Base-by-base conservation (phyloP, 1,140 invertebrate genomes). In the Trissolcus basalis region DNA sequence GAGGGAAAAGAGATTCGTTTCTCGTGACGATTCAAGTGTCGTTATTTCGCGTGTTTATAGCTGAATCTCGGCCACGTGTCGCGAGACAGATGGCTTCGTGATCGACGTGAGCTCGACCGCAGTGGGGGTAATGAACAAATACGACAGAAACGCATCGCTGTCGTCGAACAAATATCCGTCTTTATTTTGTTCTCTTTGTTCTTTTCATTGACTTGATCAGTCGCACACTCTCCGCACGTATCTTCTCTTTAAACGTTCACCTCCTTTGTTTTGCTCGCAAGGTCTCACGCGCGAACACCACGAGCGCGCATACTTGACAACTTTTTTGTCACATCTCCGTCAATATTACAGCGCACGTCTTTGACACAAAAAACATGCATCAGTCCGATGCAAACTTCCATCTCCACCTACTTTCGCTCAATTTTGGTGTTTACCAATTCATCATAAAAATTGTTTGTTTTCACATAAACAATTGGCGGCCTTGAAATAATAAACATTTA, bases 251-350 rank as follows among this genome's bases (percentile, higher is more conserved):
- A 71, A 71, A 63, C 56, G 58, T 43, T 69, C 63, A 58, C 71
- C 56, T 47, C 54, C 73, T 77, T 70, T 77, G 58, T 77, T 74
- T 74, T 74, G 68, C 59, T 58, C 16, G 63, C 70, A 74, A 74
- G 71, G 71, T 74, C 61, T 74, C 61, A 44, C 43, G 10, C 63
- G 69, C 70, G 44, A 36, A 59, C 53, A 49, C 44, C 59, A 32
- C n/a, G n/a, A n/a, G n/a, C n/a, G 13, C 47, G 14, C 58, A 58
- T 61, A 80, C 74, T 78, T 72, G 74, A 58, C 69, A 60, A 48
- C 55, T 70, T 70, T 70, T 70, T 70, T 14, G 51, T 45, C 49
- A 56, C 1, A 54, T 32, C 65, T 12, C 49, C 58, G 35, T 55
- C 58, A 49, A 55, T 49, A 1, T 51, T n/a, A n/a, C 11, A 13